Base-by-base conservation (phyloP, 2,113 vertebrate species). In the Malurus alboscapulatus region DNA sequence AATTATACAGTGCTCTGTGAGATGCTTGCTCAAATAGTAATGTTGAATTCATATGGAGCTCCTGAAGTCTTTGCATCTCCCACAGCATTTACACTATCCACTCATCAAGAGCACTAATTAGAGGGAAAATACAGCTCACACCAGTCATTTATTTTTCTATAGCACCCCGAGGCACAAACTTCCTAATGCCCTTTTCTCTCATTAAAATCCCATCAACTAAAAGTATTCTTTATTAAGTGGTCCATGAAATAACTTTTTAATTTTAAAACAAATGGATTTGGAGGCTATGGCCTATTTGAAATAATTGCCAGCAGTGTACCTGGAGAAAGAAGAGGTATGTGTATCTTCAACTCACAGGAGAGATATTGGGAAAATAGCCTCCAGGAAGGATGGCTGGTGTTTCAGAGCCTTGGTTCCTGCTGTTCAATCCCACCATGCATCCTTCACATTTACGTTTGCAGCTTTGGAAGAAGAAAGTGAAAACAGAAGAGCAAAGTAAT, bases 151-250 rank as follows among this genome's bases (percentile, higher is more conserved):
- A 57, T 82, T 78, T 92, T 80, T 93, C 68, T 48, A 32, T 17
- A 88, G 14, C 40, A 92, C 17, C 62, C 40, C n/a, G 65, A 7
- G 21, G 73, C 42, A 84, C 32, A 73, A 82, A 74, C 36, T 75
- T 88, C 45, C 51, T 75, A 73, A 78, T 78, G 42, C 47, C 51
- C 15, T 90, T 87, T 86, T 55, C 55, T 59, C 36, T 69, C 82
- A 91, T 88, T 90, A 90, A 92, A 92, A 91, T 91, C 87, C 36
- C 85, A 44, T 94, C 45, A 66, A 36, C 62, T 85, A 48, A 9
- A 95, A 80, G 42, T 83, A 80, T 61, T 77, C 53, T 79, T 90
- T 85, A 93, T 73, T 69, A 95, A 87, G 78, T 62, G 36, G 65
- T 3, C 48, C 29, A 74, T 50, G 27, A 91, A 92, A 74, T 62